A percentile compares a stretch with the other conserved stretches of the same genome.
phyloP scores from a whole-genome alignment of 92 coral and sea anemone genomes.

The Micromussa lordhowensis region DNA sequence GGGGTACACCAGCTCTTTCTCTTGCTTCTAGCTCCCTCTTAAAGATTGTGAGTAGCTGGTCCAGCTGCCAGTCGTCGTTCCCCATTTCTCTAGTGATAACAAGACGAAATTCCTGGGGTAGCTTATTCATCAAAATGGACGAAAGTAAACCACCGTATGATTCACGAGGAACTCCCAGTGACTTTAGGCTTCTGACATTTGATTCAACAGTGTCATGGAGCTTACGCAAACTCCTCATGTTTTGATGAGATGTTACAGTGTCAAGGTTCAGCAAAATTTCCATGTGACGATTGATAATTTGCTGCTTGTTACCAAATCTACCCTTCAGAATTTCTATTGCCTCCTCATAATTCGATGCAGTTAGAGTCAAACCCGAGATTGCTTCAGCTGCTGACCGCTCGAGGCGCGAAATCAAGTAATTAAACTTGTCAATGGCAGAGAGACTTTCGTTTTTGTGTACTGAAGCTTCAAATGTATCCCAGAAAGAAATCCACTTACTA shows the following conservation, averaged over 20 bases:
- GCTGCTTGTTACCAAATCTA: background rate
- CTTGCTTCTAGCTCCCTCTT: conserved; percentile 54
- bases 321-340: background rate
- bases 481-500: too few relatives aligned
- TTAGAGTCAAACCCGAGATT: background rate
- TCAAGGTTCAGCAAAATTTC: background rate
- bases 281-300: background rate
- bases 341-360: background rate
- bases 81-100: conserved; percentile 49
- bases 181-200: conserved; percentile 27
- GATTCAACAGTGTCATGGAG: too few relatives aligned
- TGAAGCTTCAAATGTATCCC: too few relatives aligned
- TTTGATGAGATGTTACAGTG: too few relatives aligned
- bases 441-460: too few relatives aligned
- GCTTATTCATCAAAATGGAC: conserved; percentile 52
- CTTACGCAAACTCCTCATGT: too few relatives aligned
- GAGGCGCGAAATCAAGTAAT: too few relatives aligned
- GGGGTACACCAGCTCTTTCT: conserved; percentile 39
- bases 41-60: conserved; percentile 19
- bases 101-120: conserved; percentile 31
- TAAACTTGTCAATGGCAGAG: too few relatives aligned
- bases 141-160: conserved; percentile 47
- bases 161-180: conserved; percentile 46
- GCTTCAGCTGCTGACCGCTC: background rate
- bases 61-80: conserved; percentile 52